These are phyloP conservation scores for Molossus molossus DNA, from an alignment of 2,797 vertebrate species.

Conservation along the genomic window DNA sequence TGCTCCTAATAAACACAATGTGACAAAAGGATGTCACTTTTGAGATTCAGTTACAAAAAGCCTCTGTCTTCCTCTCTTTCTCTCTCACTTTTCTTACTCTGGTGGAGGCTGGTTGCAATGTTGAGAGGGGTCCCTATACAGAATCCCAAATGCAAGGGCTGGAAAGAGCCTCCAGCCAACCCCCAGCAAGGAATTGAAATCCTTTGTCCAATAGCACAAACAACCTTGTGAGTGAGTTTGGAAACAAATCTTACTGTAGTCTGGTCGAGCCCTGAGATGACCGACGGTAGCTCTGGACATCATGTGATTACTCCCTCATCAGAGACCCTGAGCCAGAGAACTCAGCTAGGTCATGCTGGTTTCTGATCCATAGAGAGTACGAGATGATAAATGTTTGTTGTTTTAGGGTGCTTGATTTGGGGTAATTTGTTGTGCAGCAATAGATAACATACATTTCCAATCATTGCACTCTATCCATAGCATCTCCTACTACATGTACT, in stretches of 20 bases:
- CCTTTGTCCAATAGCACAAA: not conserved
- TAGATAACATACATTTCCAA: slow-evolving; percentile 16
- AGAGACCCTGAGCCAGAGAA: slow-evolving; percentile 42
- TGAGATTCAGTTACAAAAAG: slow-evolving; percentile 6
- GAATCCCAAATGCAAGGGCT: not conserved
- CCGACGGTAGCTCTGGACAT: not conserved
- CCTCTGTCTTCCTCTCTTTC: not conserved
- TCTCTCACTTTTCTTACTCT: not conserved
- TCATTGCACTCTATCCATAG: not conserved
- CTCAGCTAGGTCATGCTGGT: not conserved
- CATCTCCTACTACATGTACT: not conserved
- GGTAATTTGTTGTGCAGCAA: slow-evolving; percentile 15
- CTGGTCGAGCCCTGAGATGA: not conserved
- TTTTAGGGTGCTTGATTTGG: slow-evolving; percentile 26
- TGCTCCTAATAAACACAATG: not conserved
- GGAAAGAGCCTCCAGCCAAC: not conserved
- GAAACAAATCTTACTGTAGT: slow-evolving; percentile 23
- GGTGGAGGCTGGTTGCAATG: not conserved
- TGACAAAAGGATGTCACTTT: slow-evolving; percentile 30
- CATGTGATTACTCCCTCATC: not conserved
- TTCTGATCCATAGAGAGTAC: not conserved
- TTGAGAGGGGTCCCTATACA: not conserved
- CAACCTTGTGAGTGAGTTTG: slow-evolving; percentile 31
- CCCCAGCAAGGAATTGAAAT: slow-evolving; percentile 20
- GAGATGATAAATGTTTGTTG: slow-evolving; percentile 50